These are phyloP conservation scores for Scomber colias DNA, from an alignment of 2,113 vertebrate genomes.

Conservation along the genomic window DNA sequence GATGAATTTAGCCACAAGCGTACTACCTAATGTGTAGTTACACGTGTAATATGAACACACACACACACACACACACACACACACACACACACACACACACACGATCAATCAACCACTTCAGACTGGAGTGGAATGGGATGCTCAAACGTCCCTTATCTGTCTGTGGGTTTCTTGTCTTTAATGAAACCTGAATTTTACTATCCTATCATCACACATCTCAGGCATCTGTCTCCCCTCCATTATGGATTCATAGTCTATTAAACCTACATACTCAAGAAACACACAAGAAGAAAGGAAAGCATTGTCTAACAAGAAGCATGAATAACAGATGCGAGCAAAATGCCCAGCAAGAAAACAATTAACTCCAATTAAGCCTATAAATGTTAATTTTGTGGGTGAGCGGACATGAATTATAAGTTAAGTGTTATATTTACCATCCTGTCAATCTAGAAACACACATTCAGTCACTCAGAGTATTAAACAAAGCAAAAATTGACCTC, in stretches of 20 bases:
- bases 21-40: constrained; percentile 30
- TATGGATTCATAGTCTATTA: not conserved
- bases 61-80: constrained; percentile 4
- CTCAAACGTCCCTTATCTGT: not conserved
- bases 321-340: not conserved
- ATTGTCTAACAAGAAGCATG: not conserved
- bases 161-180: not conserved
- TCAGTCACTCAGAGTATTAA: not conserved
- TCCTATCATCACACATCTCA: not conserved
- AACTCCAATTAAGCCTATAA: not conserved
- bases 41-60: constrained; percentile 30
- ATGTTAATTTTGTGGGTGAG: not conserved
- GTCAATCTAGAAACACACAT: not conserved
- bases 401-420: not conserved
- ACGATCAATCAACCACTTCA: no score
- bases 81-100: no score
- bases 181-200: not conserved
- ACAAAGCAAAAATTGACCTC: not conserved
- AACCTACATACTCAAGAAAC: not conserved
- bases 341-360: not conserved
- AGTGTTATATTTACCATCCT: not conserved
- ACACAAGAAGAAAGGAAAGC: not conserved
- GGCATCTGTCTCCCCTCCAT: not conserved
- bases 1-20: constrained; percentile 65
- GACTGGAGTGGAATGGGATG: no score